Evolutionary conservation across 2,113 vertebrate species (phyloP), one percentile per base, ranked within the genome.

Genomic region (Phrynosoma blainvillii): DNA sequence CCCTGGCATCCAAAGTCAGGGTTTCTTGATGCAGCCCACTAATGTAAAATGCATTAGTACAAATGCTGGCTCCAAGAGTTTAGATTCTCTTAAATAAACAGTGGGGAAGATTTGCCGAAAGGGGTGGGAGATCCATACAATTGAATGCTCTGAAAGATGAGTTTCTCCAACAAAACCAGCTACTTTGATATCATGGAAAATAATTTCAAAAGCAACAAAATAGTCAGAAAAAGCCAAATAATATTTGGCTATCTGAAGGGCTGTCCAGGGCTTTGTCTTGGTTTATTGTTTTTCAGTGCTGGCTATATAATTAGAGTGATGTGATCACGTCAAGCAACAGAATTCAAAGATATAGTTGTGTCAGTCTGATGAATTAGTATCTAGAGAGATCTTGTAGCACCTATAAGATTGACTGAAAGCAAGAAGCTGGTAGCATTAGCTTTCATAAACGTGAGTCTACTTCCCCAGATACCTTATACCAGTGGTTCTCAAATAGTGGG

Each of bases 21-120:
- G 96, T 96, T 97, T 97, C 95, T 96, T 97, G 96, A 96, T 97
- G 95, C 90, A 92, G 93, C 92, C 96, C 54, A 0, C 96, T 97
- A 97, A 97, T 97, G 96, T 97, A 96, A 97, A 97, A 97, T 96
- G 96, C 97, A 97, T 97, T 97, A 96, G 96, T 95, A 94, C 90
- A 94, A 95, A 96, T 81, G 93, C 87, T 96, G 96, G 96, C 96
- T 96, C 96, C 95, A 92, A 96, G 96, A 96, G 95, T 92, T 95
- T 95, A 96, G 81, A 78, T 84, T 96, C 93, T 96, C 94, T 96
- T 65, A 96, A 96, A 96, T 96, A 97, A 96, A 96, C 94, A 96
- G 81, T 52, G 91, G 92, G 42, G n/a, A 52, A 75, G 25, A 62
- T 62, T 62, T 62, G 14, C 59, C 18, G 59, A 27, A 5, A 27